phyloP scores from a whole-genome alignment of 2,888 invertebrate species.

The Coecobrya sp. region DNA sequence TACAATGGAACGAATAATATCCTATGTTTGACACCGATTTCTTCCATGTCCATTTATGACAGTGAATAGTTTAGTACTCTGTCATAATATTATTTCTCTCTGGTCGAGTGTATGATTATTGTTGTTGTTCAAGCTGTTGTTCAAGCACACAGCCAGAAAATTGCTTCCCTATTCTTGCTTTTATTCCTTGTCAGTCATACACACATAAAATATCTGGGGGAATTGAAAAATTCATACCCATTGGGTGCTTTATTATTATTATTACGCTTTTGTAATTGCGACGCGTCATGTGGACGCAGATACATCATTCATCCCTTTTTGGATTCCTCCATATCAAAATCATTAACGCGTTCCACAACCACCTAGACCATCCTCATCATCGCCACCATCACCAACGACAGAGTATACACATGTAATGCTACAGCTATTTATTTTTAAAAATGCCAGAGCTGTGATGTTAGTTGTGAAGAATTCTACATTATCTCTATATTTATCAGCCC shows the following conservation, averaged over 20 bases:
- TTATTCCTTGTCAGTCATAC: constrained; percentile 68
- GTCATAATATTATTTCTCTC: constrained; percentile 33
- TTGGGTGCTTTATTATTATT: constrained; percentile 80
- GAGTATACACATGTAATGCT: background rate
- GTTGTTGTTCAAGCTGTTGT: constrained; percentile 21
- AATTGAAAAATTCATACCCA: constrained; percentile 78
- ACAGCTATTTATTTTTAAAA: background rate
- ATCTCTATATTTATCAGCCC: constrained; percentile 13
- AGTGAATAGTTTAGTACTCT: constrained; percentile 53
- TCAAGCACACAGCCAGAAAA: constrained; percentile 42
- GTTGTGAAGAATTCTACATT: background rate
- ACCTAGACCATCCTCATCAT: constrained; percentile 30
- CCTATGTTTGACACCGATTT: constrained; percentile 80
- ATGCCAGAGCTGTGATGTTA: constrained; percentile 1
- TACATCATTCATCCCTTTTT: constrained; percentile 80
- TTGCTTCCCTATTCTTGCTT: constrained; percentile 61
- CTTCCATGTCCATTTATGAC: constrained; percentile 79
- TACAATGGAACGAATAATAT: constrained; percentile 66
- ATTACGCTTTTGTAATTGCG: constrained; percentile 77
- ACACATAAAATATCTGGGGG: constrained; percentile 55
- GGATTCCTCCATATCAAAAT: constrained; percentile 79
- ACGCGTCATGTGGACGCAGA: constrained; percentile 71
- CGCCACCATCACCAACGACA: background rate
- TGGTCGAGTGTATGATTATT: constrained; percentile 27
- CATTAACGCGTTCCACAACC: constrained; percentile 76